phyloP scores from a whole-genome alignment of 1,140 invertebrate species.

The Drosophila hydei region DNA sequence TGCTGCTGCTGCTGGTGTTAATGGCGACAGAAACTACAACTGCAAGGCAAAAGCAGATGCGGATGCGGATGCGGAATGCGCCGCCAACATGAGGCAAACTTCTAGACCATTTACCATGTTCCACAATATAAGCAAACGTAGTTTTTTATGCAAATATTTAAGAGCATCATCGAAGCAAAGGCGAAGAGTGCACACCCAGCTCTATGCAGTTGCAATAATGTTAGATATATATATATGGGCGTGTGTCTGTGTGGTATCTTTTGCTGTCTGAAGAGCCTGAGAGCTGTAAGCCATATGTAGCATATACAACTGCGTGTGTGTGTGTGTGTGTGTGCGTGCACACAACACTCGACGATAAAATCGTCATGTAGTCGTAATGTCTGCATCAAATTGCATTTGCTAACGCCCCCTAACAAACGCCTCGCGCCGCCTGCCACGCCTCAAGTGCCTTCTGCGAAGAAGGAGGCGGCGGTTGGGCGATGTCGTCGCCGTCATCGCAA shows the following conservation, averaged over 20 bases:
- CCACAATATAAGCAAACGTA: constrained; percentile 65
- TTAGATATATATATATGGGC: constrained; percentile 7
- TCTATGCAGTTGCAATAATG: constrained; percentile 50
- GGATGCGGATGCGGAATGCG: constrained; percentile 6
- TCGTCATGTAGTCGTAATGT: constrained; percentile 81
- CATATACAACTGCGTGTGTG: constrained; percentile 33
- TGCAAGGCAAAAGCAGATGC: constrained; percentile 21
- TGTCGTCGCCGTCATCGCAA: constrained; percentile 56
- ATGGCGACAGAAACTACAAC: constrained; percentile 47
- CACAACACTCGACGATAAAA: constrained; percentile 80
- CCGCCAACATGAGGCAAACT: constrained; percentile 49
- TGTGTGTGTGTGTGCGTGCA: constrained; percentile 31
- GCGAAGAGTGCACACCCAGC: constrained; percentile 54
- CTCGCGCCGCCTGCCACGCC: constrained; percentile 6
- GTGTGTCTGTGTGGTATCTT: constrained; percentile 33
- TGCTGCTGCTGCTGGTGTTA: constrained; percentile 46
- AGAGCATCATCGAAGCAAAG: constrained; percentile 75
- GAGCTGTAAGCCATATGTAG: constrained; percentile 66
- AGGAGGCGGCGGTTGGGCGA: too few species aligned
- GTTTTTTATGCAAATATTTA: constrained; percentile 81
- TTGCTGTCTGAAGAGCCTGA: constrained; percentile 43
- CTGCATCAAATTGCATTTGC: constrained; percentile 80
- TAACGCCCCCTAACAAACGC: constrained; percentile 25
- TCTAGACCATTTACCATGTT: constrained; percentile 79
- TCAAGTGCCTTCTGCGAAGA: constrained; percentile 53